Conservation (phyloP, 1,140 invertebrate genomes). For the Lethrus apterus region DNA sequence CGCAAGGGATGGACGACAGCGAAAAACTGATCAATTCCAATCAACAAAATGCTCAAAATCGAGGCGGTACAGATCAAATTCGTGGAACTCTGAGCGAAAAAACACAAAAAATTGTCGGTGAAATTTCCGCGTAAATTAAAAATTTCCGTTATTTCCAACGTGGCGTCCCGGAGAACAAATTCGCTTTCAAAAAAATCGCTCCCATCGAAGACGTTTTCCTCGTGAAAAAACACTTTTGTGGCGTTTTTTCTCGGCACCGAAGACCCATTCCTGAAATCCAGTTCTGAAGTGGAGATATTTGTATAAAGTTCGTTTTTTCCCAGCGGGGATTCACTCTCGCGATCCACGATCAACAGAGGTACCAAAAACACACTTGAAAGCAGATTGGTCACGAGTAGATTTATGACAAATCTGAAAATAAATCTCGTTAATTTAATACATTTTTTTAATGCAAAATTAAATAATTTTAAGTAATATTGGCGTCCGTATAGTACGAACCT, state of each 20-base stretch:
- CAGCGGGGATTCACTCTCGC: slow-evolving; percentile 8
- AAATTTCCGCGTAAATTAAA: too few species aligned
- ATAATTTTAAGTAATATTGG: neutral
- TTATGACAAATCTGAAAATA: slow-evolving; percentile 58
- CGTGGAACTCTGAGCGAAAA: slow-evolving; percentile 45
- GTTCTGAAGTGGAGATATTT: slow-evolving; percentile 4
- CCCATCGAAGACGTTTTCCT: too few species aligned
- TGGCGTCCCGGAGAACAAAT: neutral
- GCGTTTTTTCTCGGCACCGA: neutral
- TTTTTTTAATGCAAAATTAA: neutral
- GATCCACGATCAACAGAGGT: slow-evolving; percentile 50
- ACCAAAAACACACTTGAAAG: slow-evolving; percentile 54
- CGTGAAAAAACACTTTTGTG: too few species aligned
- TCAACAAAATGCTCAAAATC: slow-evolving; percentile 55
- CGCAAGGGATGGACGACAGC: slow-evolving; percentile 79
- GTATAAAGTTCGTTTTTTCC: too few species aligned
- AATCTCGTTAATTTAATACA: too few species aligned
- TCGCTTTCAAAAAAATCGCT: slow-evolving; percentile 3
- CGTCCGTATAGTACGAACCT: slow-evolving; percentile 36
- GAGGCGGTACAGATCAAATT: slow-evolving; percentile 48
- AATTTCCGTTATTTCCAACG: too few species aligned
- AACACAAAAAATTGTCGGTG: slow-evolving; percentile 37
- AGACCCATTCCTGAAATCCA: neutral
- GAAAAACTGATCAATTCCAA: slow-evolving; percentile 79
- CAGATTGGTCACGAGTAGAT: slow-evolving; percentile 58